phyloP scores from a whole-genome alignment of 2,113 vertebrate species.

The Nothoprocta perdicaria region DNA sequence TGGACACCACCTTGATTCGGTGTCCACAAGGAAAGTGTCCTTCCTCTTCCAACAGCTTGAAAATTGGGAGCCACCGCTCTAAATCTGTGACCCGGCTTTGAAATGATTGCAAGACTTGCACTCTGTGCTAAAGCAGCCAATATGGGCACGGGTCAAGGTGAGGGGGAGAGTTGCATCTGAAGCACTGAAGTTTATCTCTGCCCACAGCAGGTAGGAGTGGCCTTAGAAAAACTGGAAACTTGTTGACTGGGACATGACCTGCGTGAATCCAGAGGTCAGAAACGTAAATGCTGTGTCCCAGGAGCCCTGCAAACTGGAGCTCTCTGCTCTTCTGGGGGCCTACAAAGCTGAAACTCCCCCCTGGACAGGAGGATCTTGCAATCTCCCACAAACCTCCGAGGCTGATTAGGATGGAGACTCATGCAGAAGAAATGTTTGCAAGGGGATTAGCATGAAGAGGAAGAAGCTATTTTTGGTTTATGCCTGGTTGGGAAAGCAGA shows the following conservation, averaged over 20 bases:
- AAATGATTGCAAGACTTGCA: not conserved
- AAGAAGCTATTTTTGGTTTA: not conserved
- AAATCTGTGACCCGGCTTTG: not conserved
- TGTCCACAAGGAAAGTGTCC: not conserved
- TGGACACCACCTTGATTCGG: not conserved
- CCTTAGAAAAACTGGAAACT: fast-evolving
- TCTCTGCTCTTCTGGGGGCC: not conserved
- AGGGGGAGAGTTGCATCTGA: not conserved
- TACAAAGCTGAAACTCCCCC: not conserved
- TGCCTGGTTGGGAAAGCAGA: not conserved
- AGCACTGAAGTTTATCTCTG: not conserved
- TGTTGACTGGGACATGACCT: fast-evolving
- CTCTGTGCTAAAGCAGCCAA: not conserved
- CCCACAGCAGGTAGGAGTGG: not conserved
- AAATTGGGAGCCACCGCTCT: not conserved
- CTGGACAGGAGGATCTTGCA: not conserved
- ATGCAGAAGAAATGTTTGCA: not conserved
- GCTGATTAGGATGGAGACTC: not conserved
- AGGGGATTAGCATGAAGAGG: not conserved
- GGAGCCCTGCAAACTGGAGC: not conserved
- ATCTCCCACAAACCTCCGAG: not conserved
- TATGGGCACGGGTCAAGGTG: not conserved
- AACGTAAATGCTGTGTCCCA: not conserved
- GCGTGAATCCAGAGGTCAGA: not conserved
- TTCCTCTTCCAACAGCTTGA: not conserved